Base-by-base conservation (phyloP, 1,140 invertebrate species). In the Microplitis demolitor region DNA sequence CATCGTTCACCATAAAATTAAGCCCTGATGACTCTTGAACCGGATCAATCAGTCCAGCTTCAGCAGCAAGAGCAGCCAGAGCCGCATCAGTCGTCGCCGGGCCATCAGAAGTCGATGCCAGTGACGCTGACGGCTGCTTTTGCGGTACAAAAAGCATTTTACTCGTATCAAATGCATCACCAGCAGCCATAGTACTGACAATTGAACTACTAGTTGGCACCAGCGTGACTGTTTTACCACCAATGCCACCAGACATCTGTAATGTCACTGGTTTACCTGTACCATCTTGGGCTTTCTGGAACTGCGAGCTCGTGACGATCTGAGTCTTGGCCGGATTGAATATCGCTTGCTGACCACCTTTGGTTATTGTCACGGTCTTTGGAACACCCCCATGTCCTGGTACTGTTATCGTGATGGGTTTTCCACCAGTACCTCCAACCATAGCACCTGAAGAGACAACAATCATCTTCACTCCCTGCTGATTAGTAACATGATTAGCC, bases 241-340 rank as follows among this genome's bases (percentile, higher is more conserved):
- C 87, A 69, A 87, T 83, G 56, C 85, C 87, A 6, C 87, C 86
- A 8, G 90, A 87, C 85, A 91, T 89, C 81, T 90, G 89, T 31
- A 93, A 86, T 3, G 92, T 93, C 2, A 93, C 90, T 4, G 91
- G 91, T 83, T 93, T 93, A 1, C 92, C 92, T n/a, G 90, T 89
- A 31, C 92, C 87, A 78, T 92, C 91, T 84, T 90, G 83, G 34
- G 83, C 77, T 66, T 85, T 85, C 74, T 87, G 81, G 73, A 85
- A 81, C 31, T 89, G 83, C 9, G 89, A 89, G 70, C 90, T 80
- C 1, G 88, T 85, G 16, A 90, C 79, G 13, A 90, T 83, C 71
- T 89, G 88, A 73, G 81, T 85, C 63, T 87, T 87, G 31, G 85
- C 83, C 11, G 87, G 79, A 78, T 84, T 84, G 33, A 88, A 85